These are phyloP conservation scores for Akabosia matsudoensis DNA, from an alignment of 1,140 invertebrate genomes.

Conservation along the genomic window DNA sequence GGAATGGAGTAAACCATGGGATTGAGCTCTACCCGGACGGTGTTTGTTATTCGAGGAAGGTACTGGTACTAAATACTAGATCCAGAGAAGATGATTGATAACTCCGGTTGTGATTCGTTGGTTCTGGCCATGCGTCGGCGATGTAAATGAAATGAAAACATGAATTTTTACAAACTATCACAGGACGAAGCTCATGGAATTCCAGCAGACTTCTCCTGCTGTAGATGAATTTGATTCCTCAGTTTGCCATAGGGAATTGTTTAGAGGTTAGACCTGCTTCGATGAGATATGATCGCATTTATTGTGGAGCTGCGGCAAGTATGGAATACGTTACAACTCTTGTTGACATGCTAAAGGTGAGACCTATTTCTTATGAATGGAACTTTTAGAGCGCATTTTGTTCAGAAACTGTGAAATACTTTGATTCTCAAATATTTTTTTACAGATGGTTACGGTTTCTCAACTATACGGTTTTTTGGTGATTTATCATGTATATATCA, in stretches of 20 bases:
- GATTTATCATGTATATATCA: neutral
- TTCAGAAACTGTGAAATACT: neutral
- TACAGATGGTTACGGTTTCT: slow-evolving; percentile 53
- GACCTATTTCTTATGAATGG: too few relatives aligned
- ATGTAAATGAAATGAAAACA: neutral
- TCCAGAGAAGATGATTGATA: neutral
- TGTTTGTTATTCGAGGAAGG: slow-evolving; percentile 68
- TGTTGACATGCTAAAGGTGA: slow-evolving; percentile 44
- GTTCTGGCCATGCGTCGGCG: neutral
- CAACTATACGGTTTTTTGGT: neutral
- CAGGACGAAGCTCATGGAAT: slow-evolving; percentile 63
- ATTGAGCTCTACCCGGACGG: slow-evolving; percentile 77
- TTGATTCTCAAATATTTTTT: too few relatives aligned
- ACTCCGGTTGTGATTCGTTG: neutral
- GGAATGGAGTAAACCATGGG: slow-evolving; percentile 77
- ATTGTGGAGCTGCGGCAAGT: slow-evolving; percentile 76
- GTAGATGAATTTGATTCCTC: slow-evolving; percentile 82
- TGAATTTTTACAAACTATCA: neutral
- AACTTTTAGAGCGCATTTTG: neutral
- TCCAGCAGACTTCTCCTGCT: slow-evolving; percentile 66
- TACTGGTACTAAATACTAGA: too few relatives aligned
- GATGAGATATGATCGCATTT: slow-evolving; percentile 79
- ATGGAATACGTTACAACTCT: slow-evolving; percentile 29
- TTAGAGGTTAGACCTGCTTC: slow-evolving; percentile 62
- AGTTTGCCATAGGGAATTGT: slow-evolving; percentile 75